Evolutionary conservation across 2,797 vertebrate genomes (phyloP), one percentile per base, ranked within the genome.

Genomic region (Amniataba percoides): DNA sequence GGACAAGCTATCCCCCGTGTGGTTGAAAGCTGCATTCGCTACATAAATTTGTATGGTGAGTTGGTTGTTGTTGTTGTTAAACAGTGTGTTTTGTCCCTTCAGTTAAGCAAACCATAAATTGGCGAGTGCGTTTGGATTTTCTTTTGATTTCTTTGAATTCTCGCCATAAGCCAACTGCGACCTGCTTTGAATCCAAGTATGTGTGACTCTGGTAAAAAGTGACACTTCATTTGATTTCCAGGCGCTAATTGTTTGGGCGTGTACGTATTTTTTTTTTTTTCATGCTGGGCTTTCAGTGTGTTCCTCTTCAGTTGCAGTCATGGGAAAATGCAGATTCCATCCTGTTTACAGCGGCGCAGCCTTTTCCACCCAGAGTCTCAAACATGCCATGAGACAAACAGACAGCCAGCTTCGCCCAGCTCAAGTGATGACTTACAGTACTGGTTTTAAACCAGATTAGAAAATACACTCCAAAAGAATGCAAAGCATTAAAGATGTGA

Each of bases 41-140:
- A 97, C 95, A 99, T 99, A 89, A 99, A 99, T 88, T 93, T 99
- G 63, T 99, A 99, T 10, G 98, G 98, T 99, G 94, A 97, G 96
- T 89, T 12, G 39, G 7, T 56, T 65, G 27, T 25, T 21, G 31
- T 27, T 42, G 5, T 46, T 31, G 27, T n/a, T n/a, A n/a, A 31
- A 19, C 3, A 3, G 2, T 40, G n/a, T 27, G 4, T 48, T 48
- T 69, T 57, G 2, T 36, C 23, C 21, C 42, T 15, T 52, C 16
- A 25, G 12, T 58, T 18, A 62, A 27, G 39, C 39, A 58, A 8
- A 25, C 56, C 53, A 59, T 12, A 34, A 42, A 43, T 3, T 27
- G 49, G 31, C 40, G 23, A 49, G 21, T 55, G 34, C 45, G 0
- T 78, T 78, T 42, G 3, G 74, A 31, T 52, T 39, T 60, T 36